Evolutionary conservation across 2,797 vertebrate genomes (phyloP).

Genomic region (Calcarius lapponicus): DNA sequence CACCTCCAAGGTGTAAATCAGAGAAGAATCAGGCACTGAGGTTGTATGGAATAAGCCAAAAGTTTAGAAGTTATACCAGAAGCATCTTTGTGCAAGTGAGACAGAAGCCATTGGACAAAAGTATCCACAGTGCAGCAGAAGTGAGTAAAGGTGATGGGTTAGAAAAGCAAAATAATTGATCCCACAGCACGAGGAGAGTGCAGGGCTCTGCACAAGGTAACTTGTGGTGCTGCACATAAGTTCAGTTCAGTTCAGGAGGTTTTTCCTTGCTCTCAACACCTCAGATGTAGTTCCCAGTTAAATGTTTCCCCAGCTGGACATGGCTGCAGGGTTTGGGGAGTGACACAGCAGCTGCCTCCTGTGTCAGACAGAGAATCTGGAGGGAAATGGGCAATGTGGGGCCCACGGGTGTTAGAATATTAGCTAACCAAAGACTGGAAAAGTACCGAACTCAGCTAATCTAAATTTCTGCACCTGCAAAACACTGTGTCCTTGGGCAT

Average conservation of each 20-base stretch:
- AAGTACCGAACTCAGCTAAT: no score
- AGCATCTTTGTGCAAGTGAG: no score
- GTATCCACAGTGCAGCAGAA: no score
- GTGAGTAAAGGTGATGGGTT: no score
- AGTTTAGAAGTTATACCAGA: not conserved
- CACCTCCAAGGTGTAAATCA: not conserved
- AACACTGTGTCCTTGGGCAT: no score
- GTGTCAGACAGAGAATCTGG: not conserved
- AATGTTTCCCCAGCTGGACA: not conserved
- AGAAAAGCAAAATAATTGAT: not conserved
- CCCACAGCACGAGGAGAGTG: rapidly evolving
- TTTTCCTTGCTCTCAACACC: not conserved
- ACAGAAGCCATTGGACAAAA: no score
- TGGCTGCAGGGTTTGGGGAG: not conserved
- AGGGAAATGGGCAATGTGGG: not conserved
- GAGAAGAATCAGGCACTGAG: rapidly evolving
- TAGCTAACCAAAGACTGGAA: no score
- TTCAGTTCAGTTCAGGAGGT: not conserved
- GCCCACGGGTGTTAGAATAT: not conserved
- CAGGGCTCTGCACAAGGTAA: not conserved
- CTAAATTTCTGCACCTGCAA: no score
- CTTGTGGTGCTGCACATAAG: rapidly evolving
- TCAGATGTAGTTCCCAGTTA: not conserved
- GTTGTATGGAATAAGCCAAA: not conserved
- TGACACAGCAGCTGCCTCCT: not conserved